Evolutionary conservation across 2,113 vertebrate species (phyloP).

Genomic region (Notarius lentiginosus): DNA sequence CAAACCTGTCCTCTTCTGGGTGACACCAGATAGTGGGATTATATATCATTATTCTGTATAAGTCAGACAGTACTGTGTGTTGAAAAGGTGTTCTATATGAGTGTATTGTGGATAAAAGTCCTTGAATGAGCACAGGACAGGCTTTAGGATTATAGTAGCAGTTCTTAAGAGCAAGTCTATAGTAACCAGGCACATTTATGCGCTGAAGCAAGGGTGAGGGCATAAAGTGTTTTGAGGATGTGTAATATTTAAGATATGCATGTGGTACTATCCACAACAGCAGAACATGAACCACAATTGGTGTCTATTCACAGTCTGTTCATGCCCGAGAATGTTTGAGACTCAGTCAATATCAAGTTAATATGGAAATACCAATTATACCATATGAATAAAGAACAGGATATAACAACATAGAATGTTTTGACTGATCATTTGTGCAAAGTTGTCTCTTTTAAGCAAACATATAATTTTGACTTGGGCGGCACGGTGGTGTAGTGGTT

Average conservation of each 20-base stretch:
- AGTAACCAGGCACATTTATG: not conserved
- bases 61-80: not conserved
- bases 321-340: not conserved
- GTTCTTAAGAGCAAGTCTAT: not conserved
- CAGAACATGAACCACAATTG: not conserved
- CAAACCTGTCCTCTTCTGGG: not conserved
- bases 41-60: not conserved
- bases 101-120: not conserved
- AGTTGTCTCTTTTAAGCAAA: not conserved
- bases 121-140: not conserved
- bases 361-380: not conserved
- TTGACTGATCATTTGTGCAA: not conserved
- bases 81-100: not conserved
- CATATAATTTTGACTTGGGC: not conserved
- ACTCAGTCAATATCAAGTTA: not conserved
- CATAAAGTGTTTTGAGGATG: not conserved
- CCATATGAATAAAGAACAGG: not conserved
- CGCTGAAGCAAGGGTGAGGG: not conserved
- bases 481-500: too few species aligned
- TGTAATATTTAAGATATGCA: not conserved
- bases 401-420: not conserved
- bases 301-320: not conserved
- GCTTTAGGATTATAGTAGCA: not conserved
- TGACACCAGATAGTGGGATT: not conserved
- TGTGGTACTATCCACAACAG: not conserved